Evolutionary conservation across 2,797 vertebrate species (phyloP), one percentile per base, ranked within the genome.

Genomic region (Manis pentadactyla): DNA sequence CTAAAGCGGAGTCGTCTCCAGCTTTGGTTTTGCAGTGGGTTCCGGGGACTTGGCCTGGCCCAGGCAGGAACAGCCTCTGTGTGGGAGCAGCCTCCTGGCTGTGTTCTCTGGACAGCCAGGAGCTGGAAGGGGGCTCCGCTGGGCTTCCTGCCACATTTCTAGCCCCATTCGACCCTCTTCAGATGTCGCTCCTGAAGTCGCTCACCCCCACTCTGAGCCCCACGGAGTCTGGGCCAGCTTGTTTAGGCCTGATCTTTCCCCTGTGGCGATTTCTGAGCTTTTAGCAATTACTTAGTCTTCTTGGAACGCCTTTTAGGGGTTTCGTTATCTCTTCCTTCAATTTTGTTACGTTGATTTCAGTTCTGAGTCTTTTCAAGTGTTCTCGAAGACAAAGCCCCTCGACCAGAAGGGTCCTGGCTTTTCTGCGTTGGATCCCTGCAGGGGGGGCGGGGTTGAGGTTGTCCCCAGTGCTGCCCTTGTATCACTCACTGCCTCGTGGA

Each of bases 281-380:
- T 96, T 96, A 92, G 61, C 46, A 95, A 42, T 57, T 63, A 83
- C 81, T 97, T 89, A 61, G 15, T 90, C 73, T 90, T 96, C 96
- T 94, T 79, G 55, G 74, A 94, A 96, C 90, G 51, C 78, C 37
- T 97, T 89, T 74, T 84, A 90, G 73, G 57, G 21, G 31, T 81
- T 95, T 95, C 37, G 63, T 84, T 91, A 51, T 25, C 79, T 77
- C 69, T 84, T 82, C 78, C 75, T 93, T 96, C 25, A 69, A 27
- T 95, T 97, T 92, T 97, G 37, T 95, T n/a, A 29, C 31, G 34
- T 86, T 69, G 42, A 74, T 91, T 96, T 95, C 69, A 92, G 21
- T 91, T 86, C 39, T 86, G 82, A 94, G 37, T 55, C 74, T 96
- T 93, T 96, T 83, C 96, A 87, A 87, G 90, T 95, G 69, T 96